Percentiles rank a stretch among this genome's conserved stretches.
phyloP scores from a whole-genome alignment of 2,113 vertebrate genomes.

The Microtus richardsoni region DNA sequence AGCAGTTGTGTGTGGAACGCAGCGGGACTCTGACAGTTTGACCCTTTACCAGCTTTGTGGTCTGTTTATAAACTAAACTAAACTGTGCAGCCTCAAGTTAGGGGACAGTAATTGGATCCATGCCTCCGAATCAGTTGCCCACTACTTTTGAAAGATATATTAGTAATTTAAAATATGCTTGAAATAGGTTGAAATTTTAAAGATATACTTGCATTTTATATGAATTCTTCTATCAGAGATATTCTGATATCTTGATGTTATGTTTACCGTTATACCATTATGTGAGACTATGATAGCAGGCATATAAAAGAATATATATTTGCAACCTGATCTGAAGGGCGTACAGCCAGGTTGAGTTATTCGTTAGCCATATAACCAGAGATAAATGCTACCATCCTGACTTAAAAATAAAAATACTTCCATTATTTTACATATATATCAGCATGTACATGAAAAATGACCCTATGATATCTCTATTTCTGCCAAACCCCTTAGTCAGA shows the following conservation, averaged over 20 bases:
- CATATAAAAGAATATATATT: neutral
- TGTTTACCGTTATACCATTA: neutral
- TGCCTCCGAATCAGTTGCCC: neutral
- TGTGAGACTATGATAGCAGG: neutral
- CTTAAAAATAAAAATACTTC: neutral
- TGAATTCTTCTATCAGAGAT: neutral
- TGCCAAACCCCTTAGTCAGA: neutral
- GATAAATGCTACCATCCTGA: neutral
- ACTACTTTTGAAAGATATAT: neutral
- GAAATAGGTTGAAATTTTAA: neutral
- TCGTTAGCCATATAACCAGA: neutral
- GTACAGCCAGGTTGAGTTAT: neutral
- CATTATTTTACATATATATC: neutral
- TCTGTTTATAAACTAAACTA: neutral
- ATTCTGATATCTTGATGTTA: neutral
- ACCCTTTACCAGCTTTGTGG: neutral
- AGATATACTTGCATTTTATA: neutral
- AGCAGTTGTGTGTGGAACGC: neutral
- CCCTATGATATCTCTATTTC: neutral
- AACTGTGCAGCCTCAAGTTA: neutral
- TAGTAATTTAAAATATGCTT: slow-evolving; percentile 6
- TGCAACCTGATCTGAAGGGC: neutral
- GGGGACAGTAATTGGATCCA: neutral
- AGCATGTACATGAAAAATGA: neutral
- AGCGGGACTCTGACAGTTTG: neutral